These are phyloP conservation scores for Notechis scutatus DNA, from an alignment of 2,113 vertebrate genomes.

Conservation along the genomic window DNA sequence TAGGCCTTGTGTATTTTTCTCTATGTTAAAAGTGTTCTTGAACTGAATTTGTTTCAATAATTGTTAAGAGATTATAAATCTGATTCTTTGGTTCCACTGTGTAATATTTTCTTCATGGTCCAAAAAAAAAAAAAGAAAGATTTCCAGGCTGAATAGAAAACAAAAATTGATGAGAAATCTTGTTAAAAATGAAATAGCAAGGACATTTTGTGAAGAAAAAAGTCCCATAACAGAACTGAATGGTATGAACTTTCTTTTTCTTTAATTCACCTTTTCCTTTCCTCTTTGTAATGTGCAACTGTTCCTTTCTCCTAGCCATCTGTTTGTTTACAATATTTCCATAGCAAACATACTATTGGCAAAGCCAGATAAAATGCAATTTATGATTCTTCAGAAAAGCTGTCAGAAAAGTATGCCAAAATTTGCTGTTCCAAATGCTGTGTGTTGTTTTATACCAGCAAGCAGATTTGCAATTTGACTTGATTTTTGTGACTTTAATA, in stretches of 20 bases:
- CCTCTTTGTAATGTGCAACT: background rate
- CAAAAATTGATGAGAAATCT: background rate
- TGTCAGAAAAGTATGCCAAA: too few relatives aligned
- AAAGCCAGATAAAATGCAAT: too few relatives aligned
- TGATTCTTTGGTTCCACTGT: background rate
- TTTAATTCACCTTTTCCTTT: background rate
- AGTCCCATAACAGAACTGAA: background rate
- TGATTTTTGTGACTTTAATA: too few relatives aligned
- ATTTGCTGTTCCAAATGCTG: too few relatives aligned
- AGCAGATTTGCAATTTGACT: too few relatives aligned
- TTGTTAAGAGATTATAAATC: background rate
- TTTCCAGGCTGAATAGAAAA: background rate
- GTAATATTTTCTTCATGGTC: background rate
- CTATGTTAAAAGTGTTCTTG: too few relatives aligned
- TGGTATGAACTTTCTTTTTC: background rate
- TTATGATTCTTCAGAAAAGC: too few relatives aligned
- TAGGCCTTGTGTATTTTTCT: too few relatives aligned
- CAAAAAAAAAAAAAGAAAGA: background rate
- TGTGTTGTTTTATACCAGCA: too few relatives aligned
- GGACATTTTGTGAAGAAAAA: background rate
- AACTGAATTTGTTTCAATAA: background rate
- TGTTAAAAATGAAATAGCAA: background rate
- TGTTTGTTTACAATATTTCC: too few relatives aligned
- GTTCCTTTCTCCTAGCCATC: background rate
- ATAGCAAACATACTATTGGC: too few relatives aligned